Conservation (phyloP, 2,113 vertebrate genomes). For the Hystrix brachyura region DNA sequence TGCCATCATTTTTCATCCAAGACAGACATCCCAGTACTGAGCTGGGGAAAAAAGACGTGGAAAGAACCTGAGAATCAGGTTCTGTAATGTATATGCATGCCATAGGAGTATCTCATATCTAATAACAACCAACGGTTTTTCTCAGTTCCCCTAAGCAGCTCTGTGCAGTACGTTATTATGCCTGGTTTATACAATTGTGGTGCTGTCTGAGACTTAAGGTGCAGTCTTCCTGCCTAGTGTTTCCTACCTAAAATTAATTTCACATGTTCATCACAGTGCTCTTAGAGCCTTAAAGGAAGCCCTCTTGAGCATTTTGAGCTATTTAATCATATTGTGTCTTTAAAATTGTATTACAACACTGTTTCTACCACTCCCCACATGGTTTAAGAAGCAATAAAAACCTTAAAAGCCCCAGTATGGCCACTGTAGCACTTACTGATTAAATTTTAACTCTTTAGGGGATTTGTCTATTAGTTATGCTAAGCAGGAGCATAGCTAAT, state of each 20-base stretch:
- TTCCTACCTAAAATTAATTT: constrained; percentile 56
- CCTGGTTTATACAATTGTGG: background rate
- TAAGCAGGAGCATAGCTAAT: background rate
- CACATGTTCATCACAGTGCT: background rate
- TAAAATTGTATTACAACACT: background rate
- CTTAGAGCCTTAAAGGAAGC: background rate
- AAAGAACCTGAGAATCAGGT: background rate
- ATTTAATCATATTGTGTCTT: constrained; percentile 51
- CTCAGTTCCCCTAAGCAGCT: background rate
- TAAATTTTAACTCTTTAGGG: constrained; percentile 47
- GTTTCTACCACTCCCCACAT: background rate
- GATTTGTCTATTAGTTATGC: constrained; percentile 28
- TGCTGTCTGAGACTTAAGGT: background rate
- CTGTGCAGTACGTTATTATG: background rate
- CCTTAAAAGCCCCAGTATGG: background rate
- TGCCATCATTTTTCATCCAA: background rate
- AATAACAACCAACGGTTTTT: background rate
- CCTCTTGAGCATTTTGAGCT: constrained; percentile 45
- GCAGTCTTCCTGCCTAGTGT: background rate
- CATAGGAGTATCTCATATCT: background rate
- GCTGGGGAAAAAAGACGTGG: background rate
- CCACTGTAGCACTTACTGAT: constrained; percentile 3
- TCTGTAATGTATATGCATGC: background rate
- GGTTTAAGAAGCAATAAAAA: constrained; percentile 65
- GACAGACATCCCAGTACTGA: background rate